A percentile compares a stretch with the other conserved stretches of the same genome.
Evolutionary conservation across 2,888 invertebrate genomes (phyloP).

Genomic region (Perdita meconis): DNA sequence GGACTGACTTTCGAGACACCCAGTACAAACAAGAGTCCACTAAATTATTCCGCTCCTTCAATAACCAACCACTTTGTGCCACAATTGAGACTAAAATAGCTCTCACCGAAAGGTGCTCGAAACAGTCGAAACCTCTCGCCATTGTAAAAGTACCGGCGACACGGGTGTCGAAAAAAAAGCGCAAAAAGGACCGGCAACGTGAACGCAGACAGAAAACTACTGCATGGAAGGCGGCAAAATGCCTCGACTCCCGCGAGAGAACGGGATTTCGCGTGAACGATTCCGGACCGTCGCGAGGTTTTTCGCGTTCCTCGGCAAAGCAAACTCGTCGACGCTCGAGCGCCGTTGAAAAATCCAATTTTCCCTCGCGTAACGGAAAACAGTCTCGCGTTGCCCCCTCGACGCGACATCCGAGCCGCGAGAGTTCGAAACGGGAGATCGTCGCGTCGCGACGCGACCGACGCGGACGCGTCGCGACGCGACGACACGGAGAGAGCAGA

Average conservation of each 20-base stretch:
- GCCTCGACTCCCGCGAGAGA: too few relatives aligned
- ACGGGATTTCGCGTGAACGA: neutral
- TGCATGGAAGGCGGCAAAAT: too few relatives aligned
- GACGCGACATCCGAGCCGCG: neutral
- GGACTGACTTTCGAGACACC: too few relatives aligned
- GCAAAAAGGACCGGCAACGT: too few relatives aligned
- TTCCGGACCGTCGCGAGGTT: neutral
- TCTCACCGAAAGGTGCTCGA: too few relatives aligned
- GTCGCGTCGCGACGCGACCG: neutral
- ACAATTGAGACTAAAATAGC: neutral
- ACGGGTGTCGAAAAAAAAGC: too few relatives aligned
- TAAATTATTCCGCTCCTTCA: too few relatives aligned
- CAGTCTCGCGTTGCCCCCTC: slow-evolving; percentile 18
- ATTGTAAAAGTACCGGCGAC: too few relatives aligned
- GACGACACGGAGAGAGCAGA: neutral
- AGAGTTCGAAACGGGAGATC: neutral
- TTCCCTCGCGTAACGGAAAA: neutral
- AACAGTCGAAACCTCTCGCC: too few relatives aligned
- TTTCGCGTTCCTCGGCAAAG: neutral
- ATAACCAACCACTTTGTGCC: neutral
- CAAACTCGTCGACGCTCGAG: neutral
- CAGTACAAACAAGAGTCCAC: too few relatives aligned
- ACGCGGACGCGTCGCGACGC: neutral
- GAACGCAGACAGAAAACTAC: neutral
- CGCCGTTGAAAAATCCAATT: slow-evolving; percentile 3